Evolutionary conservation across 2,888 invertebrate genomes (phyloP).

Genomic region (Stomorhina lunata): DNA sequence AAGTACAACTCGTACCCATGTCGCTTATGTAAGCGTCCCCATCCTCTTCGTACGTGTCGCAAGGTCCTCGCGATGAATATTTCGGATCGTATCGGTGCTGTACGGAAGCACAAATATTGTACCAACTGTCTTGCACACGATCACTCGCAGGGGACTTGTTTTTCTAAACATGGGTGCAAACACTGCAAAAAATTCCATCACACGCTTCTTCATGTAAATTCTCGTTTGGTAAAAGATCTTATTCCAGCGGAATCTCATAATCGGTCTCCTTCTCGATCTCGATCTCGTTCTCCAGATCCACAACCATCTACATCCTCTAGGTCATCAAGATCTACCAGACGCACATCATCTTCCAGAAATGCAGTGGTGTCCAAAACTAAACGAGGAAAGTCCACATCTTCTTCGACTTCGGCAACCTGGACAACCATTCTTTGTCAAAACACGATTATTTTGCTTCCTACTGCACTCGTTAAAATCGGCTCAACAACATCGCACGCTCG

Average conservation of each 20-base stretch:
- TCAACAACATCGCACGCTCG: background rate
- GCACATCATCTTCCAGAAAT: too few relatives aligned
- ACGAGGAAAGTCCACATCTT: too few relatives aligned
- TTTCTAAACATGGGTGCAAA: slow-evolving; percentile 16
- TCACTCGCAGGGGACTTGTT: slow-evolving; percentile 11
- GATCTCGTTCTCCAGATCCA: background rate
- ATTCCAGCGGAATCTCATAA: too few relatives aligned
- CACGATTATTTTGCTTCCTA: background rate
- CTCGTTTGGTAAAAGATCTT: background rate
- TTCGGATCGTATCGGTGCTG: background rate
- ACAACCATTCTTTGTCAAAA: background rate
- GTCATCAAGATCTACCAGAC: too few relatives aligned
- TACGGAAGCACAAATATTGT: slow-evolving; percentile 16
- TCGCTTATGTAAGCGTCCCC: background rate
- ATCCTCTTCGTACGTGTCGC: background rate
- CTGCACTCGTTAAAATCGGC: background rate
- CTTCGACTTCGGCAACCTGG: background rate
- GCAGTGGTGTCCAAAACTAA: too few relatives aligned
- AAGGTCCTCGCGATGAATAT: slow-evolving; percentile 17
- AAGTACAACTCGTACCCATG: too few relatives aligned
- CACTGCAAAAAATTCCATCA: slow-evolving; percentile 18
- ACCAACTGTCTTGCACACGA: slow-evolving; percentile 10
- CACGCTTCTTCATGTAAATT: background rate
- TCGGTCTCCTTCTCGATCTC: too few relatives aligned
- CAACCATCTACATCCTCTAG: too few relatives aligned